phyloP scores from a whole-genome alignment of 1,140 invertebrate genomes.

The Campodea augens region DNA sequence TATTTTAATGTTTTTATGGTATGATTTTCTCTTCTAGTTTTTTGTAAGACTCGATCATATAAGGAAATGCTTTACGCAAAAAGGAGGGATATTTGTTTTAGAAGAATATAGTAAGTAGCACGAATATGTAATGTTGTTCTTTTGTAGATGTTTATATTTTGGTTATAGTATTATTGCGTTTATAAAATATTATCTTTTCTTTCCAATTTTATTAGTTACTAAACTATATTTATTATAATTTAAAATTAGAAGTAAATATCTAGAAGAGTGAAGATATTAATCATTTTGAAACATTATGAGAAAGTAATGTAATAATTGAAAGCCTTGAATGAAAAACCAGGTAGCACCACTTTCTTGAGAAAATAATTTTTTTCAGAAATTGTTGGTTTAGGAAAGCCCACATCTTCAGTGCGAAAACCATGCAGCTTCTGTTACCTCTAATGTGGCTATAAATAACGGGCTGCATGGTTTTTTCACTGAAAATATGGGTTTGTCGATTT shows the following conservation, averaged over 20 bases:
- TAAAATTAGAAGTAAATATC: neutral
- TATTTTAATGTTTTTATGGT: neutral
- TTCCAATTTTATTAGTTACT: neutral
- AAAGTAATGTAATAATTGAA: too few relatives aligned
- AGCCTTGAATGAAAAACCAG: too few relatives aligned
- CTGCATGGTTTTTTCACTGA: too few relatives aligned
- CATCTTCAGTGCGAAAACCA: too few relatives aligned
- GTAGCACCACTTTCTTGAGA: too few relatives aligned
- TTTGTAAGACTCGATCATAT: slow-evolving; percentile 98
- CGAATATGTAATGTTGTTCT: too few relatives aligned
- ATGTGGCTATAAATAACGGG: too few relatives aligned
- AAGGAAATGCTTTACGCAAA: slow-evolving; percentile 97
- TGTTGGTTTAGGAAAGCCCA: too few relatives aligned
- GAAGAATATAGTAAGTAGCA: slow-evolving; percentile 96
- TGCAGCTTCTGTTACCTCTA: too few relatives aligned
- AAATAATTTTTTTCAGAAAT: too few relatives aligned
- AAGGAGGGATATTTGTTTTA: slow-evolving; percentile 95
- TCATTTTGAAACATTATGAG: neutral
- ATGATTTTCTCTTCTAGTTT: slow-evolving; percentile 58
- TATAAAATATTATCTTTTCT: neutral
- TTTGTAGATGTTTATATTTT: slow-evolving; percentile 8
- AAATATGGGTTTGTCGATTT: too few relatives aligned
- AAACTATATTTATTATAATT: neutral
- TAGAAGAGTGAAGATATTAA: neutral
- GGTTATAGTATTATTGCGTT: neutral